A percentile compares a stretch with the other conserved stretches of the same genome.
phyloP scores from a whole-genome alignment of 2,113 vertebrate species.

The Heterocephalus glaber region DNA sequence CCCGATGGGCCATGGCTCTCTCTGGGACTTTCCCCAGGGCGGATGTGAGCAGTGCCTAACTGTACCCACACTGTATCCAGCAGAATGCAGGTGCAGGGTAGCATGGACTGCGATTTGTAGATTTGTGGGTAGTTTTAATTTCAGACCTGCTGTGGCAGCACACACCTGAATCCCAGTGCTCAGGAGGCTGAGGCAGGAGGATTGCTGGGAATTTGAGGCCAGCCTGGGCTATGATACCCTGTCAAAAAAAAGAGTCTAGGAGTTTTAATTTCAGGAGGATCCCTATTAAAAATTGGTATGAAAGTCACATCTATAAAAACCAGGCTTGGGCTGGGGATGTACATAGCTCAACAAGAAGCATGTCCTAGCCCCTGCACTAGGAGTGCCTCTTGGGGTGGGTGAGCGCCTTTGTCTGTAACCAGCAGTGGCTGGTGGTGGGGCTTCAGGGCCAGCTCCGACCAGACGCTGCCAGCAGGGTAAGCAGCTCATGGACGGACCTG shows the following conservation, averaged over 20 bases:
- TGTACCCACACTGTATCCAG: too few relatives aligned
- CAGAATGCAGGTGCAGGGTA: background rate
- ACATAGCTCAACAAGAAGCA: background rate
- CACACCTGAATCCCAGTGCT: too few relatives aligned
- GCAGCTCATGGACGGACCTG: background rate
- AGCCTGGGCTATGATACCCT: too few relatives aligned
- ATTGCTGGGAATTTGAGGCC: too few relatives aligned
- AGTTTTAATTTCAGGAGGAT: slow-evolving; percentile 17
- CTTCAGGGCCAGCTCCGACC: background rate
- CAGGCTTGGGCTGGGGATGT: too few relatives aligned
- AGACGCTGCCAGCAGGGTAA: background rate
- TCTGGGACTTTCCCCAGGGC: too few relatives aligned
- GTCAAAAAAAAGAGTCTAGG: too few relatives aligned
- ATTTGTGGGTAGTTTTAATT: background rate
- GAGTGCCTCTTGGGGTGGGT: background rate
- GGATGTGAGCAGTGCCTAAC: too few relatives aligned
- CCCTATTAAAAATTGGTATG: background rate
- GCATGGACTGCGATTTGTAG: background rate
- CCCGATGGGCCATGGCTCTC: too few relatives aligned
- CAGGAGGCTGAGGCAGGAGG: too few relatives aligned
- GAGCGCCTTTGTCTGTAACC: background rate
- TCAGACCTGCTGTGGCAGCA: too few relatives aligned
- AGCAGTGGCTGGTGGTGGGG: background rate
- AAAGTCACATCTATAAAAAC: too few relatives aligned
- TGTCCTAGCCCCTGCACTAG: background rate